Evolutionary conservation across 2,888 invertebrate species (phyloP).

Genomic region (Dynastes grantii): DNA sequence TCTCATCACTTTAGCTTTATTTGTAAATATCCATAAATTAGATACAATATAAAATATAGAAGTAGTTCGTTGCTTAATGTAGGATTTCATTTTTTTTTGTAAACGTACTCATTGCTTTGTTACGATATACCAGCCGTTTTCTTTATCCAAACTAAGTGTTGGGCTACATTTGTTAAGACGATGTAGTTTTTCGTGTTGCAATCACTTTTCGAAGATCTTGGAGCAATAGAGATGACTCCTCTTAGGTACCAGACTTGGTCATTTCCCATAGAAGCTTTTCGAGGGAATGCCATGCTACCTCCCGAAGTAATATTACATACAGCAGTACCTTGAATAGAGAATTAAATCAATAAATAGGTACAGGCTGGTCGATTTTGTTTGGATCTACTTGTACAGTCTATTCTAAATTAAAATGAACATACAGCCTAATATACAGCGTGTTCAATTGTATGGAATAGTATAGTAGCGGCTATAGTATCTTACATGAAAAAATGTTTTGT

Average conservation of each 20-base stretch:
- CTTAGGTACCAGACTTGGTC: slow-evolving; percentile 69
- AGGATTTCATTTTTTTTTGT: background rate
- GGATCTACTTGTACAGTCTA: too few species aligned
- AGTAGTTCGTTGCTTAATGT: background rate
- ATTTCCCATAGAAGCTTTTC: slow-evolving; percentile 63
- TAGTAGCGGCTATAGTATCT: too few species aligned
- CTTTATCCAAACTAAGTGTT: slow-evolving; percentile 61
- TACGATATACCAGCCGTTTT: slow-evolving; percentile 21
- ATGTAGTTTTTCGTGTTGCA: slow-evolving; percentile 66
- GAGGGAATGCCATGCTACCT: slow-evolving; percentile 71
- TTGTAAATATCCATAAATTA: background rate
- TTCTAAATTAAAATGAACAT: too few species aligned
- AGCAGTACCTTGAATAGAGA: slow-evolving; percentile 56
- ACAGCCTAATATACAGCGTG: too few species aligned
- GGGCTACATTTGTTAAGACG: slow-evolving; percentile 66
- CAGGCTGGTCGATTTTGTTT: too few species aligned
- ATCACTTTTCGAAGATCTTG: slow-evolving; percentile 58
- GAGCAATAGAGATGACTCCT: slow-evolving; percentile 72
- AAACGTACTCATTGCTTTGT: background rate
- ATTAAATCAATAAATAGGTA: too few species aligned
- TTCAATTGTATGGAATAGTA: too few species aligned
- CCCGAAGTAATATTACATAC: slow-evolving; percentile 72
- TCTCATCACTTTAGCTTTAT: slow-evolving; percentile 74
- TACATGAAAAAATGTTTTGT: too few species aligned
- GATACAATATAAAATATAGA: slow-evolving; percentile 2